Base-by-base conservation (phyloP, 1,140 invertebrate species). In the Drosophila arizonae region DNA sequence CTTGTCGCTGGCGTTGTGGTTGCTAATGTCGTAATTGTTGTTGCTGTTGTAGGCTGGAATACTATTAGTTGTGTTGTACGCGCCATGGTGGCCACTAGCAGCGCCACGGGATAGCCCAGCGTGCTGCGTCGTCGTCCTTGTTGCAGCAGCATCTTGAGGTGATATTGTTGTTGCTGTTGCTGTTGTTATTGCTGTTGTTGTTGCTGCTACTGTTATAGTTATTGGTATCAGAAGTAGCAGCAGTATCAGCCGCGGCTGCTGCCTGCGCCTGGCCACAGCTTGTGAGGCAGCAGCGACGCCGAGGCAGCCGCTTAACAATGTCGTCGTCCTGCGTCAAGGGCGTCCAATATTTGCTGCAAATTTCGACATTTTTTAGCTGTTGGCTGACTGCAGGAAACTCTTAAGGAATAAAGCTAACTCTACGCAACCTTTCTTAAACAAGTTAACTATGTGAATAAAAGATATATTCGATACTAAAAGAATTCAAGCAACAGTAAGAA, bases 11-110 rank as follows among this genome's bases (percentile, higher is more conserved):
- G 50, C 26, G 56, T 26, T 66, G 68, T 46, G 52, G 24, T 3
- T 56, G 24, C 3, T 41, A 64, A 9, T 58, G 74, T 36, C 24
- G 64, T 48, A 46, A 55, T 15, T 61, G 69, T 30, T 30, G 65
- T 58, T 39, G 60, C 39, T 43, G 33, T 48, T 57, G 72, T 66
- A 24, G 81, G 75, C 56, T 89, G 75, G 62, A 88, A 88, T 52
- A 88, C 86, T 72, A 89, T 88, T 62, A 88, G 84, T 72, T 88
- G 84, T 6, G 84, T 88, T 79, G 84, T 88, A 63, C 73, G 84
- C 68, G 84, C 84, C 84, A 88, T 88, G 46, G 84, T 65, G 24
- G 77, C 85, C 62, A 88, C 80, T 52, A 88, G 68, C 21, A 77
- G 71, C 70, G 84, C 84, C 77, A 88, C 84, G 84, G 84, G 84